Base-by-base conservation (phyloP, 2,888 invertebrate genomes). In the Caenorhabditis uteleia region DNA sequence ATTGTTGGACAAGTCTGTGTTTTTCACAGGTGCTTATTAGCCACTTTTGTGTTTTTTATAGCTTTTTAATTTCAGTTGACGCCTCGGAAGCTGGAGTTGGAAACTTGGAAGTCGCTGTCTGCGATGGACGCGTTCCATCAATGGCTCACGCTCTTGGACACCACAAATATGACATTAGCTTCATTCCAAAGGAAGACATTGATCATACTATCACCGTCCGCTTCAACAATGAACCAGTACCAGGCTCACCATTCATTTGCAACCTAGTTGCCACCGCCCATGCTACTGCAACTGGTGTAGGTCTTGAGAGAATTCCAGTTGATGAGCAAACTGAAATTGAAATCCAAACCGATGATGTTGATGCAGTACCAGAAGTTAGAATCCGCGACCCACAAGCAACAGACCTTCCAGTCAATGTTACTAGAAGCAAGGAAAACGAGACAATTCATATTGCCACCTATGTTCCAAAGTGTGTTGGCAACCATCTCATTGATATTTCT, bases 51-150 rank as follows among this genome's bases (percentile, higher is more conserved):
- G 10, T 10, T n/a, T 12, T n/a, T 16, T 5, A 14, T n/a, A 34
- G 4, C 8, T 14, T n/a, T n/a, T 34, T 16, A 34, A n/a, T 34
- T 64, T 45, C 56, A 77, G 82, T 98, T 84, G 97, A 98, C 85
- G 97, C 97, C 14, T 92, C 93, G 83, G 92, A 94, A 85, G 97
- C 97, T 4, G 98, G 97, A 18, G 94, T 97, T 0, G 98, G 98
- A 21, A 97, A 98, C 85, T 87, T 98, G 39, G 97, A 98, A 85
- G 97, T 98, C 59, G 94, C 95, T 0, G 95, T 98, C 26, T 97
- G 98, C 83, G 94, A 95, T 7, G 97, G 97, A 0, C 89, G 93
- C 64, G 95, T 97, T 29, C 94, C 95, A 0, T 95, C 95, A 0
- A 93, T 93, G 23, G 95, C 95, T 12, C 93, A 95, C 83, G 93